Conservation (phyloP, 2,888 invertebrate genomes). For the Melanargia galathea region DNA sequence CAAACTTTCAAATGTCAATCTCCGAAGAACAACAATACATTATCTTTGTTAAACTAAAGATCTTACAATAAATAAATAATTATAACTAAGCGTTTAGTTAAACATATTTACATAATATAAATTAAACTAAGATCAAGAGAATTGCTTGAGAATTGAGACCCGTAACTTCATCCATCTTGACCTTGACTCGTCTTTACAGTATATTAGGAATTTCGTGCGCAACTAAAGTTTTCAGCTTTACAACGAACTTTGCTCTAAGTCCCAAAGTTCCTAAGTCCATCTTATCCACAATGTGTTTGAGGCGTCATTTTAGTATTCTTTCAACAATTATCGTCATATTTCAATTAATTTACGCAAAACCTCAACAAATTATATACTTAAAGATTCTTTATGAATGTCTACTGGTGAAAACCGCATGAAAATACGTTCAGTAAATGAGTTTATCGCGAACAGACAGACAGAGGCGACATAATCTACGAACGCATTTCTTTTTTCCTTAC, state of each 20-base stretch:
- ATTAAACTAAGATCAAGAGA: slow-evolving; percentile 27
- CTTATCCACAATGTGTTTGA: slow-evolving; percentile 22
- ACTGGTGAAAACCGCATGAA: no score
- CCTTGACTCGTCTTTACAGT: slow-evolving; percentile 32
- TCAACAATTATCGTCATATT: no score
- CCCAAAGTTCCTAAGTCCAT: slow-evolving; percentile 18
- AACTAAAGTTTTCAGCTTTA: slow-evolving; percentile 31
- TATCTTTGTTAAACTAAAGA: no score
- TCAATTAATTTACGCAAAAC: no score
- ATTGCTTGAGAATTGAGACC: slow-evolving; percentile 30
- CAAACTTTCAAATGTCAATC: no score
- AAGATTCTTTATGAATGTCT: no score
- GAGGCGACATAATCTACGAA: no score
- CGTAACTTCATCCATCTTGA: slow-evolving; percentile 29
- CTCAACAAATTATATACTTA: no score
- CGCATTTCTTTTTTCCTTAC: slow-evolving; percentile 6
- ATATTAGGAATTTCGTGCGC: slow-evolving; percentile 32
- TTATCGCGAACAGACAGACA: no score
- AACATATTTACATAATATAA: background rate
- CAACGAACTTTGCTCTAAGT: slow-evolving; percentile 21
- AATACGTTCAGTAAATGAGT: no score
- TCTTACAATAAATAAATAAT: background rate
- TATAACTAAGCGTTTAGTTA: background rate
- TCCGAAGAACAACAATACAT: no score
- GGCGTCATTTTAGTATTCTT: slow-evolving; percentile 18